A percentile compares a stretch with the other conserved stretches of the same genome.
phyloP scores from a whole-genome alignment of 2,888 invertebrate species.

The Dryocosmus kuriphilus region DNA sequence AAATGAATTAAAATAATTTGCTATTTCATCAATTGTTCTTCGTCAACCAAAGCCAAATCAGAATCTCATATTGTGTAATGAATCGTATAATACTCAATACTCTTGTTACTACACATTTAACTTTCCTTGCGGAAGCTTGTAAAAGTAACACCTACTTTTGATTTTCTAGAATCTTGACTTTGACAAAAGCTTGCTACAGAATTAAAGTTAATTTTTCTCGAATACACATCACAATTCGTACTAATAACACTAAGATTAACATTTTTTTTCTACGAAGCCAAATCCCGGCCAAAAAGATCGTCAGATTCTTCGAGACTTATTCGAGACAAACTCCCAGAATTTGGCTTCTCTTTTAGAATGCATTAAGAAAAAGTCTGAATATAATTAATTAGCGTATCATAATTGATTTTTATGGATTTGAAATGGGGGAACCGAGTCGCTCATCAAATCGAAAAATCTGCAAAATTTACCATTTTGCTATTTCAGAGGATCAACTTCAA shows the following conservation, averaged over 20 bases:
- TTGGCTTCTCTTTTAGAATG: not conserved
- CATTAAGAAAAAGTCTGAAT: not conserved
- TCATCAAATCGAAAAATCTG: slow-evolving; percentile 4
- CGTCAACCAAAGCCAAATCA: not conserved
- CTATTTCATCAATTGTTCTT: not conserved
- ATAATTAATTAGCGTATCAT: not conserved
- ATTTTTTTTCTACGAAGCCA: not conserved
- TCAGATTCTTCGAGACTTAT: not conserved
- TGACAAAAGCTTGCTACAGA: not conserved
- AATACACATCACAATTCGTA: not conserved
- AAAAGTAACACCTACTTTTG: not conserved
- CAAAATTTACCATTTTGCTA: slow-evolving; percentile 49
- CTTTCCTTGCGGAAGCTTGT: not conserved
- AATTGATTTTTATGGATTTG: not conserved
- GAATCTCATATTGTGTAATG: slow-evolving; percentile 15
- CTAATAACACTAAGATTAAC: not conserved
- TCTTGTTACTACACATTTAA: not conserved
- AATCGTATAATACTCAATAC: slow-evolving; percentile 22
- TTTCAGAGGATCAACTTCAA: slow-evolving; percentile 75
- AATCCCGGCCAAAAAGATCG: not conserved
- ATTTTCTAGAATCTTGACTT: not conserved
- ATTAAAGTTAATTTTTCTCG: not conserved
- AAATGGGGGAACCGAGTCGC: not conserved
- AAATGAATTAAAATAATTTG: not conserved
- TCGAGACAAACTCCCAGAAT: not conserved